Percentiles rank a stretch among this genome's conserved stretches.
Evolutionary conservation across 2,113 vertebrate species (phyloP).

Genomic region (Cranoglanis bouderius): DNA sequence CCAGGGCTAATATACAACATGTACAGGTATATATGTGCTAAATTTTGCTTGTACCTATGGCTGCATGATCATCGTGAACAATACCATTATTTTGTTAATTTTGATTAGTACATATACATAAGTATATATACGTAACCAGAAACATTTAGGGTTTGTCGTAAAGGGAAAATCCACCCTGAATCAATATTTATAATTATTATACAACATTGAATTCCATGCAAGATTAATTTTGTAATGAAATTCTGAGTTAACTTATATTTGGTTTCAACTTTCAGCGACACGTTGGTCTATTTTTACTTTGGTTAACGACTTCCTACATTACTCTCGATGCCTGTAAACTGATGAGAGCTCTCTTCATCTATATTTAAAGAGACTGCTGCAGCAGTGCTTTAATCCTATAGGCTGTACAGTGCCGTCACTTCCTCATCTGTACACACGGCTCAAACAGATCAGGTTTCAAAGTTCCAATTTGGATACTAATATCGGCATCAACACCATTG

Average conservation of each 20-base stretch:
- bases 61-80: not conserved
- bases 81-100: not conserved
- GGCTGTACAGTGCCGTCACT: not conserved
- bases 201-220: not conserved
- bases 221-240: not conserved
- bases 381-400: not conserved
- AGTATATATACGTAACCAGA: not conserved
- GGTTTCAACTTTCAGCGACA: too few relatives aligned
- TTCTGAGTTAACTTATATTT: not conserved
- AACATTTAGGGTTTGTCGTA: not conserved
- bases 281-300: not conserved
- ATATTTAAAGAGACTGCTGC: not conserved
- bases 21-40: conserved; percentile 18
- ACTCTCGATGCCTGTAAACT: not conserved
- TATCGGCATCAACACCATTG: not conserved
- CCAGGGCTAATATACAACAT: conserved; percentile 48
- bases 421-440: not conserved
- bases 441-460: not conserved
- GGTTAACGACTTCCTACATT: not conserved
- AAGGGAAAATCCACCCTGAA: not conserved
- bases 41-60: not conserved
- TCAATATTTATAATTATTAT: not conserved
- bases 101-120: not conserved
- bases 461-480: not conserved
- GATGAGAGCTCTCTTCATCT: not conserved